Percentiles rank a stretch among this genome's conserved stretches.
phyloP scores from a whole-genome alignment of 2,888 invertebrate genomes.

The Rhagonycha lutea region DNA sequence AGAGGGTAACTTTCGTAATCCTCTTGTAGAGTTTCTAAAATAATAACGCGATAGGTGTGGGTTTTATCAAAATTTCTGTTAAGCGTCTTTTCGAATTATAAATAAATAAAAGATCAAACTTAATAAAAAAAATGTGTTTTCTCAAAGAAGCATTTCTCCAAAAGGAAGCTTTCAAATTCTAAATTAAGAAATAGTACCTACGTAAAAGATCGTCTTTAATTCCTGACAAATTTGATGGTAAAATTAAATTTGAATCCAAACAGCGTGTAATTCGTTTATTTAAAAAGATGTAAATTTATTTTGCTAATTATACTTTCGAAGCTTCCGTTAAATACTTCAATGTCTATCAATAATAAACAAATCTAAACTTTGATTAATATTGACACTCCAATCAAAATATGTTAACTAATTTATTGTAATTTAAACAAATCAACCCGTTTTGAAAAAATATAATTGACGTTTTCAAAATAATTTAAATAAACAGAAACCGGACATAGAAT shows the following conservation, averaged over 20 bases:
- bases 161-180: background rate
- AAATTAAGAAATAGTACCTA: background rate
- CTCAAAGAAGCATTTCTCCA: background rate
- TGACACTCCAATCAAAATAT: background rate
- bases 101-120: constrained; percentile 9
- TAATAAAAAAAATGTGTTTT: background rate
- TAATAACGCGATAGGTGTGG: constrained; percentile 14
- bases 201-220: background rate
- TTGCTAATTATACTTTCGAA: background rate
- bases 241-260: background rate
- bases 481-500: background rate
- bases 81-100: background rate
- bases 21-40: constrained; percentile 11
- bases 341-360: background rate
- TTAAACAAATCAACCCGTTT: background rate
- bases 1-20: constrained; percentile 14
- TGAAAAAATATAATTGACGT: background rate
- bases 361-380: background rate
- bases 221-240: background rate
- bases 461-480: background rate
- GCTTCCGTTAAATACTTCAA: background rate
- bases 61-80: background rate
- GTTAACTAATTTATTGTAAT: background rate
- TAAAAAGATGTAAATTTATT: background rate
- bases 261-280: background rate